Evolutionary conservation across 64 coral and sea anemone genomes (phyloP), one percentile per base, ranked within the genome.

Genomic region (Montipora cactus): DNA sequence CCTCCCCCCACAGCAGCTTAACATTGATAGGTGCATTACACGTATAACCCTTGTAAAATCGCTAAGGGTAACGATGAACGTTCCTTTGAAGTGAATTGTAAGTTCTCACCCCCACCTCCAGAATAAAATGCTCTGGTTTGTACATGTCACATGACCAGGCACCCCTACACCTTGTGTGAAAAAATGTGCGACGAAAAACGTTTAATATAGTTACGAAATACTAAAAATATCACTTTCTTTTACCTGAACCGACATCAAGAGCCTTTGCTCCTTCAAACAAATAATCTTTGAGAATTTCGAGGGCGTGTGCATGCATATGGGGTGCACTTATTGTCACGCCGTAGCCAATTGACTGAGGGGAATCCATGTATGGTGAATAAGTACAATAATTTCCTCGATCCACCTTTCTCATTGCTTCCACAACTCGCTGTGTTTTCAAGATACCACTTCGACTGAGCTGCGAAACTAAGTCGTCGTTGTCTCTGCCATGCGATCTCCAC

Each of bases 191-290:
- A 37, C 37, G 0, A 37, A 37, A 37, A 37, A 0, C 37, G 37
- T 37, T 37, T 7, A 6, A 55, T 5, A 55, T 7, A 55, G 10
- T 37, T 37, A 28, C 23, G 37, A 67, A 67, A 67, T 4, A 67
- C 62, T 14, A 67, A n/a, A 22, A 25, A 74, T 20, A 7, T 80
- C 22, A 53, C 49, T 55, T 8, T 15, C 4, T 2, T 50, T 59
- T 86, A 99, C 97, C 97, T 67, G 97, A 99, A 69, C 97, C 97
- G 47, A 99, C 97, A 84, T 99, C 97, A 59, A 99, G 76, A 8
- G 81, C 97, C 68, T 90, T 87, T 8, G 75, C 94, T 50, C 97
- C 97, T 89, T 99, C 97, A 72, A 73, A 90, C 44, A 99, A 80
- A 69, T 99, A 68, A 37, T 96, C 89, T 74, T 96, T 99, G 14